Evolutionary conservation across 2,113 vertebrate species (phyloP).

Genomic region (Daubentonia madagascariensis): DNA sequence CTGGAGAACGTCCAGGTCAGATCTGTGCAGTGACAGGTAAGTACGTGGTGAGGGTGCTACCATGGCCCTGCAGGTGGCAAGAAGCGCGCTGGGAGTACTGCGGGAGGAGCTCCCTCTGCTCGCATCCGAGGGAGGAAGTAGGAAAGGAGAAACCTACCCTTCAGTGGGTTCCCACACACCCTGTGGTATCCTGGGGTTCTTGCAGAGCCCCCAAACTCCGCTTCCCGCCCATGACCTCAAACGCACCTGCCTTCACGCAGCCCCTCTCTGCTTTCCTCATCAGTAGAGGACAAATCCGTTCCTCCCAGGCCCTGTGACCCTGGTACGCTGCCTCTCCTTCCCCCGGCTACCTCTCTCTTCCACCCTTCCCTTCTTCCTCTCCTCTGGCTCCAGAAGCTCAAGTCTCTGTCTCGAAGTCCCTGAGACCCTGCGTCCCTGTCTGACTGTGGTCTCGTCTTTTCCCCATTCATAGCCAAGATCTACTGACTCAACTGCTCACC

Average conservation of each 20-base stretch:
- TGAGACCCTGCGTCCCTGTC: not conserved
- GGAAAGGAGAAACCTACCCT: not conserved
- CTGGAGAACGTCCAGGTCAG: not conserved
- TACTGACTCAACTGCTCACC: not conserved
- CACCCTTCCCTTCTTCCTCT: too few species aligned
- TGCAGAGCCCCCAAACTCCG: too few species aligned
- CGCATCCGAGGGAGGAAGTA: not conserved
- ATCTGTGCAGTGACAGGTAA: not conserved
- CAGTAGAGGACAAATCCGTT: not conserved
- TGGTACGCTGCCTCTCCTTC: accelerated
- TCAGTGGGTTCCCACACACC: too few species aligned
- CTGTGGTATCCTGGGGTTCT: not conserved
- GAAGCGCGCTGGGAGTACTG: not conserved
- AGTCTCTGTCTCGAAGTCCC: not conserved
- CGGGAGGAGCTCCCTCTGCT: not conserved
- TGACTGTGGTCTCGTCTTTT: not conserved
- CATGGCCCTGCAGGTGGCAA: not conserved
- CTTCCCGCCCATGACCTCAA: not conserved
- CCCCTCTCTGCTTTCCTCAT: not conserved
- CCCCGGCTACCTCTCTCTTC: not conserved
- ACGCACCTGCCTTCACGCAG: not conserved
- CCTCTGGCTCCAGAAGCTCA: not conserved
- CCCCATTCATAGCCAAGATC: not conserved
- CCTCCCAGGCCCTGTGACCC: not conserved
- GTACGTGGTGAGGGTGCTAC: not conserved